Evolutionary conservation across 2,113 vertebrate genomes (phyloP), one percentile per base, ranked within the genome.

Genomic region (Chamaetylas fuelleborni): DNA sequence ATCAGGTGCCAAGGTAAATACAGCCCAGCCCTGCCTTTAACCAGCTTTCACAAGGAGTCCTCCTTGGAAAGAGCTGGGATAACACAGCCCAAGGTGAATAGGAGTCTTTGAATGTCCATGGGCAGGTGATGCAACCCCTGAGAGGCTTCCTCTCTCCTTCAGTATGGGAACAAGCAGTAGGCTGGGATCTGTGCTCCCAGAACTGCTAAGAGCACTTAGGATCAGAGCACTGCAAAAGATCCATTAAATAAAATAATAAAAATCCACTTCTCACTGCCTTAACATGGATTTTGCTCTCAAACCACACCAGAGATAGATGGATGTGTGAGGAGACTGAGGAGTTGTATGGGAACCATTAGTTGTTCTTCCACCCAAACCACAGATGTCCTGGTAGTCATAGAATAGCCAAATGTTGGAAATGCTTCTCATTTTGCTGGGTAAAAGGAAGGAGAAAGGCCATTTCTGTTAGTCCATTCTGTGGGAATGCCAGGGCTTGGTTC

Each of bases 1-100:
- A 23, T 91, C 48, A 73, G 62, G 23, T 92, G 81, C 82, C 80
- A 81, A 64, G 14, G 56, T 92, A 93, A 96, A 93, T 57, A 92
- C 8, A 60, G 47, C 51, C 73, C 26, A 14, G 66, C 43, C 38
- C 60, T 91, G 60, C 76, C 81, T 95, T 77, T 66, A 77, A 64
- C 85, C 0, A 2, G 28, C 84, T 86, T 60, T 43, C 54, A 58
- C 0, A 0, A 57, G 70, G 53, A 72, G 25, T 62, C 29, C 48
- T 90, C 64, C 78, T 79, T 42, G 70, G 14, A 86, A 91, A 22
- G 36, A 53, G 29, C 48, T 61, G 47, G 16, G 33, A 4, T 34
- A 76, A 20, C 23, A 22, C 0, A 0, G 51, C 67, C 79, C 3
- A 7, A 61, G 72, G 64, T 67, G 62, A 78, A n/a, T 6, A 74